These are phyloP conservation scores for Lasioglossum albipes DNA, from an alignment of 1,140 invertebrate species.

Conservation along the genomic window DNA sequence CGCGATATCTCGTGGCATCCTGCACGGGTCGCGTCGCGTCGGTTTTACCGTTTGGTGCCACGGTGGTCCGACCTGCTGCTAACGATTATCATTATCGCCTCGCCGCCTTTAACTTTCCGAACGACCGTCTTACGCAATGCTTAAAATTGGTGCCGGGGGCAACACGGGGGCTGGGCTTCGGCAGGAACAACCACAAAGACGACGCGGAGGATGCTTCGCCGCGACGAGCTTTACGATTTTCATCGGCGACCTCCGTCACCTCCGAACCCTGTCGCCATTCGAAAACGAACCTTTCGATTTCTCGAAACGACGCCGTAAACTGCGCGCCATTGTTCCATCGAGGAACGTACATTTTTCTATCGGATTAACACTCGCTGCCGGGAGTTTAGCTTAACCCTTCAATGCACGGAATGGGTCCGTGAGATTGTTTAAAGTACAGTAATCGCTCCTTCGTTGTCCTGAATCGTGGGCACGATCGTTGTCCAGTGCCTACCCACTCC, in stretches of 20 bases:
- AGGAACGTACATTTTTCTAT: no score
- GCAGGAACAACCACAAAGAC: constrained; percentile 15
- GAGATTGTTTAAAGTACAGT: no score
- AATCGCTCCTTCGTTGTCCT: no score
- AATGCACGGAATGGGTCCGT: no score
- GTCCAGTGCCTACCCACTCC: no score
- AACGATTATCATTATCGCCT: constrained; percentile 62
- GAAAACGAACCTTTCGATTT: not conserved
- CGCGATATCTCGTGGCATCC: constrained; percentile 45
- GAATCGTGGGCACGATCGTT: no score
- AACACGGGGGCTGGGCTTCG: not conserved
- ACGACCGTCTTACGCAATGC: constrained; percentile 62
- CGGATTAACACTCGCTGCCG: no score
- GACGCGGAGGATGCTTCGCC: constrained; percentile 43
- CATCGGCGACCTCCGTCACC: constrained; percentile 22
- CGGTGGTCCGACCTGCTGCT: constrained; percentile 32
- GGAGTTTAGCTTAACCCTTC: no score
- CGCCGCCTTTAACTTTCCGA: constrained; percentile 51
- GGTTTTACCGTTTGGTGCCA: constrained; percentile 26
- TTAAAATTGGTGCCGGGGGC: constrained; percentile 49
- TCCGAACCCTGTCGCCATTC: not conserved
- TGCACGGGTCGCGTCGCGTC: not conserved
- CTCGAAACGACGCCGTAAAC: not conserved
- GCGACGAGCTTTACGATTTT: constrained; percentile 56
- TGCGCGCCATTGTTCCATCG: no score